These are phyloP conservation scores for Platysternon megacephalum DNA, from an alignment of 2,113 vertebrate genomes.

Conservation along the genomic window DNA sequence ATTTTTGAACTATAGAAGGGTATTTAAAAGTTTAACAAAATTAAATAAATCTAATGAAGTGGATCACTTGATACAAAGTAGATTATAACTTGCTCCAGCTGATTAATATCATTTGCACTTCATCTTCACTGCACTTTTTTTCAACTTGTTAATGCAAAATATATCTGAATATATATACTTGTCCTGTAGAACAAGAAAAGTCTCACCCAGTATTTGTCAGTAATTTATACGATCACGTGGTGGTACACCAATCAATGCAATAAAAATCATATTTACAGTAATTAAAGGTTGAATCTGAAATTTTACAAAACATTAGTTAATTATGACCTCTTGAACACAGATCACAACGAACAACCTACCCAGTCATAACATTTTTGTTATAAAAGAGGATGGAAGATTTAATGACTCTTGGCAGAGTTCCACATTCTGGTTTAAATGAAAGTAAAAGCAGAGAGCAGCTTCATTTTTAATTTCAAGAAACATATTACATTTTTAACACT, in stretches of 20 bases:
- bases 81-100: constrained; percentile 18
- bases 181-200: neutral
- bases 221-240: constrained; percentile 31
- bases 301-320: constrained; percentile 62
- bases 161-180: neutral
- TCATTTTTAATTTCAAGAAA: constrained; percentile 68
- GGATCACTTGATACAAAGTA: constrained; percentile 34
- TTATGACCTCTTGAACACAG: constrained; percentile 65
- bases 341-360: constrained; percentile 65
- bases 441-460: constrained; percentile 72
- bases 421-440: constrained; percentile 67
- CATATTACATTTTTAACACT: constrained; percentile 68
- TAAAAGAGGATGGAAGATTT: constrained; percentile 71
- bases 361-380: constrained; percentile 71
- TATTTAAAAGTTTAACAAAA: constrained; percentile 68
- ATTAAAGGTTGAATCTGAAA: constrained; percentile 50
- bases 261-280: constrained; percentile 51
- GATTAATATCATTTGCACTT: constrained; percentile 29
- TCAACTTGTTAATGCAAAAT: constrained; percentile 7
- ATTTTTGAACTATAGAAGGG: constrained; percentile 67
- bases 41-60: constrained; percentile 8
- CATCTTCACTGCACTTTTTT: neutral
- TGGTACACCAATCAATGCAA: constrained; percentile 30
- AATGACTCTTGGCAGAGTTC: constrained; percentile 75
- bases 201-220: constrained; percentile 23